Base-by-base conservation (phyloP, 2,797 vertebrate species). In the Emydoidea blandingii region DNA sequence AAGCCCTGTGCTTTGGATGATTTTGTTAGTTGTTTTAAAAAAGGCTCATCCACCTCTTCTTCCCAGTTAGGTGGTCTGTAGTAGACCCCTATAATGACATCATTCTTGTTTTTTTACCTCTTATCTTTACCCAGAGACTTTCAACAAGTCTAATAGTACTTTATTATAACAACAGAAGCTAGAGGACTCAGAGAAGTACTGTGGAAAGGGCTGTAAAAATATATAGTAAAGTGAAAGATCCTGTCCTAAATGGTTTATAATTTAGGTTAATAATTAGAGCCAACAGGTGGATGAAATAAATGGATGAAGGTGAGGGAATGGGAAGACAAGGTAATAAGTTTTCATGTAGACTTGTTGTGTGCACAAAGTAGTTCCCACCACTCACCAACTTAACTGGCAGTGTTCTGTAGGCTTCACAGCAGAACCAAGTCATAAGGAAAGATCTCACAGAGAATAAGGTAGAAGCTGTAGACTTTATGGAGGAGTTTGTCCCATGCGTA, bases 211-310 rank as follows among this genome's bases (percentile, higher is more conserved):
- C 83, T 50, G 56, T 11, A 53, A 2, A 81, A 81, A 53, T 29
- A 59, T 1, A n/a, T 0, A 11, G 44, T 49, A 81, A 0, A 0
- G 50, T 81, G 56, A 93, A 37, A 31, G 82, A 9, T 5, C 41
- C 21, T 79, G 10, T 7, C 23, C 14, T 12, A 29, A 57, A 57
- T 57, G 25, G 23, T 6, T 65, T 14, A 54, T 31, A n/a, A 41
- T 80, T 56, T 56, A 65, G 50, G 56, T 47, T 76, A 72, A 37
- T 74, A 19, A 29, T 23, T 6, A 29, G 1, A 14, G 57, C 65
- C 88, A 85, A 85, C 3, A 54, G 14, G 5, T n/a, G 29, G 85
- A 7, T 52, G 29, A 82, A 65, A 81, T n/a, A 19, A 54, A 56
- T 37, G 80, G n/a, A 1, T 50, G 57, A 82, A 27, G 37, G 3